Evolutionary conservation across 1,140 invertebrate species (phyloP), one percentile per base, ranked within the genome.

Genomic region (Brachionus sp.): DNA sequence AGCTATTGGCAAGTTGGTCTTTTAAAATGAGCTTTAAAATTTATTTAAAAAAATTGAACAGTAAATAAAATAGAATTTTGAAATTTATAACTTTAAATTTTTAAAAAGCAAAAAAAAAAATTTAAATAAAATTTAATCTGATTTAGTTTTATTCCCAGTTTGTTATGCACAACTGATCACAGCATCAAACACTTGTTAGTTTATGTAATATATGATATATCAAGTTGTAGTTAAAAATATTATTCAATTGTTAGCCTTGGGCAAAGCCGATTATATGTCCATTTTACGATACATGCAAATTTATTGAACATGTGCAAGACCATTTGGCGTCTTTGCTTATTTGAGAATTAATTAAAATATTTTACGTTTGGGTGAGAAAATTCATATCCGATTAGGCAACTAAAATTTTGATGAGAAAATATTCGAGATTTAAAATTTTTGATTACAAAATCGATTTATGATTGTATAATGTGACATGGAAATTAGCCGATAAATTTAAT

Each of bases 261-360:
- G 33, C 25, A 66, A 66, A 35, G 5, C 29, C 13, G 9, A 66
- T 12, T 66, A 33, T 35, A 66, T 66, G 29, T 16, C 4, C 5
- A 13, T 10, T 66, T 33, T 66, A 66, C 29, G 64, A 66, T 66
- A 66, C 13, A 66, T 66, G 64, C 64, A 66, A 66, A 57, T 57
- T 23, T n/a, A 57, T 57, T 57, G 66, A 70, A 16, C 16, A 70
- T 37, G 9, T 39, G 16, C 16, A 35, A 13, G 16, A 70, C 9
- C 16, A 70, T 37, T 70, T 37, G n/a, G 0, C 5, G 12, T 19
- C n/a, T 42, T 39, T 42, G 5, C 33, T 39, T 70, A 44, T 70
- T 70, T 70, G 35, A 23, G 37, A 70, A 70, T 70, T 39, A 70
- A 70, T 70, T 42, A 70, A 70, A 70, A 70, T 70, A 70, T 70